Base-by-base conservation (phyloP, 2,797 vertebrate genomes). In the Mormyrops boulengeri region DNA sequence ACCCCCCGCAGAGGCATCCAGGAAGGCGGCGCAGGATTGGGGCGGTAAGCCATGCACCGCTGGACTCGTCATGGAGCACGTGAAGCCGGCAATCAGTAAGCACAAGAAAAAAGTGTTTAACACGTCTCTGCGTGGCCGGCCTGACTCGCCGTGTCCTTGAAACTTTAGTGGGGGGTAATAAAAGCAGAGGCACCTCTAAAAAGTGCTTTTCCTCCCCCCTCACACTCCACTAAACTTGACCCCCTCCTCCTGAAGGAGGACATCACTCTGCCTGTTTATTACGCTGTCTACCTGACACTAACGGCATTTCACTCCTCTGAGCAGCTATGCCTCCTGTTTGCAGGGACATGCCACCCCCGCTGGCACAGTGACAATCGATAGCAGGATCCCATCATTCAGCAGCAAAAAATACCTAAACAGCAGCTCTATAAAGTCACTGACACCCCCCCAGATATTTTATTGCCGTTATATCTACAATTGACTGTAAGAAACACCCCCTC, bases 41-140 rank as follows among this genome's bases (percentile, higher is more conserved):
- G 69, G 41, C 66, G 0, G 34, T 12, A 88, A 80, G 57, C n/a
- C 57, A n/a, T 2, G n/a, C 57, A 7, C n/a, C 5, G 7, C 57
- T 9, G 77, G 87, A 87, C 44, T 87, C n/a, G 44, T 85, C 69
- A 44, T 6, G 34, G 87, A 57, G 19, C 49, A 4, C 69, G 50
- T 30, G 17, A 11, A 8, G 38, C 30, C 44, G 2, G 26, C 30
- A 0, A 55, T 87, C 50, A 14, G 86, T 60, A 90, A 90, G 80
- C 82, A 85, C 53, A 62, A n/a, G 60, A 84, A 90, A 84, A 62
- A 90, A 90, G 77, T 55, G 60, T 90, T 88, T 88, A 90, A 88
- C 52, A 17, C 1, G 6, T 30, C 57, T 41, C 19, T 17, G 84
- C 11, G 22, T n/a, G 30, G 38, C 1, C 30, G 4, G 19, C 60